phyloP scores from a whole-genome alignment of 2,113 vertebrate species.

The Uria aalge region DNA sequence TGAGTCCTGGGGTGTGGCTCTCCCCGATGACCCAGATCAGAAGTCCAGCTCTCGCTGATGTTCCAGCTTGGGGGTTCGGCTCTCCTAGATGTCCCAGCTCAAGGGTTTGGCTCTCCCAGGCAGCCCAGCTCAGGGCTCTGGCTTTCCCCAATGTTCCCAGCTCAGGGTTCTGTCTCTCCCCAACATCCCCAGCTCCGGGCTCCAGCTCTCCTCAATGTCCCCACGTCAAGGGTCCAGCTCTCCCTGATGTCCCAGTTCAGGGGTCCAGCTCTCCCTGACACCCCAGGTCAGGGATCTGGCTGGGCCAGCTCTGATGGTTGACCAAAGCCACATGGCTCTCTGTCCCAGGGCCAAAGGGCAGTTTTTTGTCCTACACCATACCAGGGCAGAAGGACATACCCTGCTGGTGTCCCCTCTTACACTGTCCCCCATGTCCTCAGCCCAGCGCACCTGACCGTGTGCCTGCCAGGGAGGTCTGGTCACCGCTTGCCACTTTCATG shows the following conservation, averaged over 20 bases:
- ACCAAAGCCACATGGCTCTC: accelerated
- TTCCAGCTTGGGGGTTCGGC: neutral
- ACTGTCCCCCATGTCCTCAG: neutral
- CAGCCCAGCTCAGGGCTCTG: too few species aligned
- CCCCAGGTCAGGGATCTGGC: neutral
- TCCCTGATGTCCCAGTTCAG: neutral
- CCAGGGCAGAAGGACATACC: neutral
- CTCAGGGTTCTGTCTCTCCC: neutral
- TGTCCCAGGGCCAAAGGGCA: neutral
- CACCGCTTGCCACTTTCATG: accelerated
- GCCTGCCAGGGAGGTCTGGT: neutral
- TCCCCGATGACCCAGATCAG: neutral
- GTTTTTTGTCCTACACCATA: accelerated
- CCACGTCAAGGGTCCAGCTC: neutral
- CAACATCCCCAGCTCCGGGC: accelerated
- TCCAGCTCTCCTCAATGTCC: neutral
- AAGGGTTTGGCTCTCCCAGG: neutral
- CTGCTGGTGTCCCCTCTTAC: neutral
- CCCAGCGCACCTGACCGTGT: accelerated
- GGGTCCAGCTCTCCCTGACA: neutral
- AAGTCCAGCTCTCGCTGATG: neutral
- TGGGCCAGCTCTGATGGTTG: accelerated
- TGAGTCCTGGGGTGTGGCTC: conserved; percentile 64
- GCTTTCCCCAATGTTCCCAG: neutral
- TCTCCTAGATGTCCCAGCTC: neutral